Base-by-base conservation (phyloP, 2,888 invertebrate genomes). In the Prenolepis imparis region DNA sequence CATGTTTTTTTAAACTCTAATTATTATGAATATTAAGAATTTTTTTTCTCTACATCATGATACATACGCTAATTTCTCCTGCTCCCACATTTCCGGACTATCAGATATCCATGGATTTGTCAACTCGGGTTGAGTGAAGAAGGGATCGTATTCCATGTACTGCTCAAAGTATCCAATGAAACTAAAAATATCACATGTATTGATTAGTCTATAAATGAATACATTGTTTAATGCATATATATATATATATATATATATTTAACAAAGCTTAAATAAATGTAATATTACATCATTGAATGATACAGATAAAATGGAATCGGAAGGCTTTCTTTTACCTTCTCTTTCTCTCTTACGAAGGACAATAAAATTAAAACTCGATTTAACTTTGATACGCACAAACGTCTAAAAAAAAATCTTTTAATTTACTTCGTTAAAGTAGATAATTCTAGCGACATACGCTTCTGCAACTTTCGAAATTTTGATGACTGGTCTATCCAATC, bases 51-150 rank as follows among this genome's bases (percentile, higher is more conserved):
- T 21, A 39, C 1, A 28, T 48, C n/a, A 1, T 39, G 9, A 77
- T 84, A 94, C 95, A 95, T 95, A 98, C 98, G 97, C 97, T 93
- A 97, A 97, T 95, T 97, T 98, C 95, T 99, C 99, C 94, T 98
- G 98, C 92, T 99, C 99, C 99, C 99, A 99, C 94, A 98, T 97
- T 93, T 99, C 99, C 3, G 98, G 97, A 94, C 97, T 98, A 93
- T 99, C 99, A 44, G 98, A 97, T 91, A 98, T 96, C 99, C 99
- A 99, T 0, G 99, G 99, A 96, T 99, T 99, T 57, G 98, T 97
- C 94, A 98, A 97, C 95, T 99, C 99, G 1, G 98, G 98, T 39
- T 97, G 96, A 11, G 98, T 98, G 87, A 99, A 97, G 95, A 99
- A 98, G 86, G 98, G 97, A 95, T 99, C 99, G 95, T 99, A 99